Percentiles rank a stretch among this genome's conserved stretches.
Evolutionary conservation across 2,113 vertebrate species (phyloP).

Genomic region (Leucopsar rothschildi): DNA sequence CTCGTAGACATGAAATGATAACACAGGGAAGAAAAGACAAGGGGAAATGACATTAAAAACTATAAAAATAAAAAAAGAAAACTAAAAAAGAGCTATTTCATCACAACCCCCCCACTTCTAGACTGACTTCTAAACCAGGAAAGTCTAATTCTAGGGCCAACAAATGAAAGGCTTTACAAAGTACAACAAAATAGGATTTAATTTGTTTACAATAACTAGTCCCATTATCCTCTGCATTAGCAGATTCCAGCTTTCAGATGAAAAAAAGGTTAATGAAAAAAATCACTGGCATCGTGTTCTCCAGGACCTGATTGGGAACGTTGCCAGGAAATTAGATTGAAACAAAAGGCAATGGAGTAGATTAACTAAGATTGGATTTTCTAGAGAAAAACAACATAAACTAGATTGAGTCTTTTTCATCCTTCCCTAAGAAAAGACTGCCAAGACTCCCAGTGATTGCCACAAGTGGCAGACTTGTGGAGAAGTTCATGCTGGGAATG

Average conservation of each 20-base stretch:
- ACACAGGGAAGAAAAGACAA: background rate
- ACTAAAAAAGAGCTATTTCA: background rate
- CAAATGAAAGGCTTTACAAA: slow-evolving; percentile 5
- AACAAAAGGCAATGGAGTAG: background rate
- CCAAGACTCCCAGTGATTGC: background rate
- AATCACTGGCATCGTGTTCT: background rate
- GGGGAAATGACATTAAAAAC: background rate
- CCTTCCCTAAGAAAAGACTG: background rate
- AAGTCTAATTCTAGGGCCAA: background rate
- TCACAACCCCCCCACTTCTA: background rate
- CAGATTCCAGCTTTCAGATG: background rate
- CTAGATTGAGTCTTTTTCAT: background rate
- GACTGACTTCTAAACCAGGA: background rate
- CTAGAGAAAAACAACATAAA: background rate
- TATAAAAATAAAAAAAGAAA: background rate
- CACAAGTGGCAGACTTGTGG: background rate
- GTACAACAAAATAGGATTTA: background rate
- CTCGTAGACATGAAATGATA: background rate
- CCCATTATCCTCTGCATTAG: background rate
- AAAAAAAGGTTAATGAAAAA: slow-evolving; percentile 9
- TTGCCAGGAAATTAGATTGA: slow-evolving; percentile 19
- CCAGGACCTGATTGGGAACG: background rate
- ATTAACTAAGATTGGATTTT: slow-evolving; percentile 9
- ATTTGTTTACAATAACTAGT: background rate
- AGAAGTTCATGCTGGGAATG: background rate